Percentiles rank a stretch among this genome's conserved stretches.
Evolutionary conservation across 2,113 vertebrate species (phyloP).

Genomic region (Charina bottae): DNA sequence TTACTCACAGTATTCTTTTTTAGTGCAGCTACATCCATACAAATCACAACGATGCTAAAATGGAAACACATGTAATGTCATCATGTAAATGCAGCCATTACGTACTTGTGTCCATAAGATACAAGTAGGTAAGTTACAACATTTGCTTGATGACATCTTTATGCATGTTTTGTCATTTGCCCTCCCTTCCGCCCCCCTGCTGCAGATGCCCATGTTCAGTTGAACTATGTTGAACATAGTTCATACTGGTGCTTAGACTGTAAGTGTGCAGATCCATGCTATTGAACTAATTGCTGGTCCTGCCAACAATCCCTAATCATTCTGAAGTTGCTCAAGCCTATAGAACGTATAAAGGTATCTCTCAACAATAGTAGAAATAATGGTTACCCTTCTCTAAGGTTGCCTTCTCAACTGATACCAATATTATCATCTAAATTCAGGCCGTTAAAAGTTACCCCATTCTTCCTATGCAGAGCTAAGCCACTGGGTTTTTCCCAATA

Average conservation of each 20-base stretch:
- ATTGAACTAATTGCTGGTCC: no score
- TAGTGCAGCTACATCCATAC: not conserved
- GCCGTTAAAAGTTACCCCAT: not conserved
- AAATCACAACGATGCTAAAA: not conserved
- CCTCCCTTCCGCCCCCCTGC: not conserved
- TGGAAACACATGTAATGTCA: not conserved
- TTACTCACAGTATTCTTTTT: not conserved
- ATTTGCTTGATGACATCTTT: not conserved
- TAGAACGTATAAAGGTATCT: not conserved
- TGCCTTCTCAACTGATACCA: not conserved
- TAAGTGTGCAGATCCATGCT: not conserved
- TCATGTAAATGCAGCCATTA: not conserved
- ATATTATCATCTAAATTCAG: constrained; percentile 3
- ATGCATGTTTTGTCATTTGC: not conserved
- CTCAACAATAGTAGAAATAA: not conserved
- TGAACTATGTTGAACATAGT: not conserved
- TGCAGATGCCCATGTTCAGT: not conserved
- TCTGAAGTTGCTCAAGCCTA: not conserved
- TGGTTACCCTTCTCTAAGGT: not conserved
- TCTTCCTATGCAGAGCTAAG: constrained; percentile 6
- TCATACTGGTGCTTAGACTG: not conserved
- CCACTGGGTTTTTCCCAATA: not conserved
- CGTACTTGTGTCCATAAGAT: not conserved
- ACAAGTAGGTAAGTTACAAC: not conserved
- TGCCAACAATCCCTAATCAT: not conserved